Evolutionary conservation across 2,888 invertebrate species (phyloP).

Genomic region (Clitarchus hookeri): DNA sequence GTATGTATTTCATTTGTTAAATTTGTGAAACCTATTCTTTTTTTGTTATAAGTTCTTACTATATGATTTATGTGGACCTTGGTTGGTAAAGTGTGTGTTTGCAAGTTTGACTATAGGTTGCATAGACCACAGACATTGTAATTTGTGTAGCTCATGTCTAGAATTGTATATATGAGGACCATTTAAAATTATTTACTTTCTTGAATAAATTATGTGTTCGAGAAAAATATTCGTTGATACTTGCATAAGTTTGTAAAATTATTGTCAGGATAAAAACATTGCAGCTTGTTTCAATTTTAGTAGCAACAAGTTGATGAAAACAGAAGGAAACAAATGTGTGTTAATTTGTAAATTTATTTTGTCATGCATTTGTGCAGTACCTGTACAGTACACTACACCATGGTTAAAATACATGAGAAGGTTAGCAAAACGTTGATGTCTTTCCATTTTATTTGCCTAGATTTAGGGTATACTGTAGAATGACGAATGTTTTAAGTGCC

Average conservation of each 20-base stretch:
- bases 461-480: neutral
- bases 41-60: neutral
- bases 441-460: neutral
- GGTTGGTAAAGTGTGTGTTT: neutral
- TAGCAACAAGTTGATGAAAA: neutral
- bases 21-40: neutral
- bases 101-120: neutral
- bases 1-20: neutral
- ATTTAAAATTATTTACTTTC: neutral
- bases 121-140: neutral
- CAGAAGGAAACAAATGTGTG: too few species aligned
- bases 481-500: too few species aligned
- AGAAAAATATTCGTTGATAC: neutral
- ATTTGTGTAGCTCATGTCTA: neutral
- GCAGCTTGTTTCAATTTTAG: neutral
- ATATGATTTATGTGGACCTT: neutral
- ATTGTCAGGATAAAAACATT: neutral
- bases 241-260: neutral
- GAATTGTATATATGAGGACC: constrained; percentile 8
- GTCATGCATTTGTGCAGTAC: neutral
- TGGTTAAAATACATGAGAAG: neutral
- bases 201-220: neutral
- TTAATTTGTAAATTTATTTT: too few species aligned
- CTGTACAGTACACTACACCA: neutral
- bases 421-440: neutral